Evolutionary conservation across 2,797 vertebrate genomes (phyloP), one percentile per base, ranked within the genome.

Genomic region (Podarcis siculus): DNA sequence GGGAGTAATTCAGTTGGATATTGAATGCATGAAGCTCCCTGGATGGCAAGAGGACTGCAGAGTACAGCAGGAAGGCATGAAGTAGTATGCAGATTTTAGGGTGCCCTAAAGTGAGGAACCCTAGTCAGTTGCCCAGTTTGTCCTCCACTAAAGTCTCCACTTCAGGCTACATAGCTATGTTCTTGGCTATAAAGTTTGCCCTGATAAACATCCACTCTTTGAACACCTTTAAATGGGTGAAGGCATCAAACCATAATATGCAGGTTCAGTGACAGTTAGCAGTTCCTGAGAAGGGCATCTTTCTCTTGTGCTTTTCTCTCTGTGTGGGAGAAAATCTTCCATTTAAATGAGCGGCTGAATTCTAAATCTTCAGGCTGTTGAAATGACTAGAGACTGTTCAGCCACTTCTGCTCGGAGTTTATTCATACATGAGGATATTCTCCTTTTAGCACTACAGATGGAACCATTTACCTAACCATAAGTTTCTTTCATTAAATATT

Each of bases 401-500:
- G 76, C 79, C 87, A 93, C 92, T 96, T 96, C 94, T 92, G 89
- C 88, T 95, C 90, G 88, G 91, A 93, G 92, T 94, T 92, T 94
- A 93, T 95, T 95, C 94, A 95, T 89, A 96, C 87, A 93, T 92
- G 93, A 96, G 95, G 89, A 92, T 93, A 86, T 82, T 94, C 85
- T 86, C 5, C 0, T 90, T 95, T 94, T 93, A 94, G 90, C 85
- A 80, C 90, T 89, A 93, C 87, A 93, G 90, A 93, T 95, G 89
- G 92, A 92, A 91, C 91, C 85, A 86, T 92, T 95, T 95, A 94
- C 90, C 90, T 95, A 93, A 92, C 92, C 85, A 76, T 93, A 91
- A 92, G 91, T 92, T 95, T 95, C 91, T 92, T 95, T 95, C 94
- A 95, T 95, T 95, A 95, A 96, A 90, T 94, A 95, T 94, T 96